These are phyloP conservation scores for Luscinia megarhynchos DNA, from an alignment of 2,797 vertebrate species.

Conservation along the genomic window DNA sequence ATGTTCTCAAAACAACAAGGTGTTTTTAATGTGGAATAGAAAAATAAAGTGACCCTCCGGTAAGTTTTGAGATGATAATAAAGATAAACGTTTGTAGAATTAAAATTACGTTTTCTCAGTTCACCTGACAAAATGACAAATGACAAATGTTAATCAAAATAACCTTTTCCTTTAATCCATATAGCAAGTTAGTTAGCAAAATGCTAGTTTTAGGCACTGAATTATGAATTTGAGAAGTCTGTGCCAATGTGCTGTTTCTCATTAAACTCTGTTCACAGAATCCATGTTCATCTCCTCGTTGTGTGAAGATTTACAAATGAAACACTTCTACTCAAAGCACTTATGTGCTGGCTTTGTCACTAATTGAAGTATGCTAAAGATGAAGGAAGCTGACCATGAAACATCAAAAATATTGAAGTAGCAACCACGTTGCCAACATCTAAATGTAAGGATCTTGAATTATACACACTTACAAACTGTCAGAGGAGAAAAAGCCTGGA, in stretches of 20 bases:
- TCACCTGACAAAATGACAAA: conserved; percentile 16
- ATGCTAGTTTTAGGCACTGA: conserved; percentile 30
- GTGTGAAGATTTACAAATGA: conserved; percentile 42
- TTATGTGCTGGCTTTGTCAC: conserved; percentile 54
- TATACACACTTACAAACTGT: conserved; percentile 30
- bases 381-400: conserved; percentile 73
- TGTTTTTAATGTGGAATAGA: not conserved
- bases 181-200: conserved; percentile 33
- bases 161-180: conserved; percentile 41
- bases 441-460: conserved; percentile 33
- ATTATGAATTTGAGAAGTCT: conserved; percentile 50
- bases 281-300: not conserved
- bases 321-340: conserved; percentile 37
- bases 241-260: conserved; percentile 46
- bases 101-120: not conserved
- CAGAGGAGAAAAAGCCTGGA: conserved; percentile 31
- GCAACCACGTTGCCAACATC: conserved; percentile 42
- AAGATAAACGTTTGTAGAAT: not conserved
- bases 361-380: conserved; percentile 73
- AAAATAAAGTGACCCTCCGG: not conserved
- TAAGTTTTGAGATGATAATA: conserved; percentile 5
- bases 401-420: conserved; percentile 69
- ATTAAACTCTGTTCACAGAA: conserved; percentile 56
- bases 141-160: conserved; percentile 22
- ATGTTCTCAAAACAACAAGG: not conserved